Evolutionary conservation across 2,113 vertebrate species (phyloP).

Genomic region (Dasyprocta punctata): DNA sequence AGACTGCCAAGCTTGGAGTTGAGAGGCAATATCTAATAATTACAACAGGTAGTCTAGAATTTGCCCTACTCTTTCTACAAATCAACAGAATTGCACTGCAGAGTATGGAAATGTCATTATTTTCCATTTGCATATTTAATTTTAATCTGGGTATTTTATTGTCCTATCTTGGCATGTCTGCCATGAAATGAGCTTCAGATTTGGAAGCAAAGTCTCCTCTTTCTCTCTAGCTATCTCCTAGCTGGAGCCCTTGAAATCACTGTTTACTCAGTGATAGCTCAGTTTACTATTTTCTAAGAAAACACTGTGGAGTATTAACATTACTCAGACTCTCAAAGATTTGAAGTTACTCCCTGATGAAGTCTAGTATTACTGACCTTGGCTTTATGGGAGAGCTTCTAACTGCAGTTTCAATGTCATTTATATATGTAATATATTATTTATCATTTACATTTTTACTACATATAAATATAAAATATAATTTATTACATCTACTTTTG

Average conservation of each 20-base stretch:
- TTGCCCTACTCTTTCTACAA: background rate
- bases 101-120: background rate
- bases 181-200: background rate
- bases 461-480: background rate
- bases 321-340: background rate
- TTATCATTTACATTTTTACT: background rate
- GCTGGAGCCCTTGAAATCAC: background rate
- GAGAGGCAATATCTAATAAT: background rate
- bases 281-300: background rate
- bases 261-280: background rate
- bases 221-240: background rate
- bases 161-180: background rate
- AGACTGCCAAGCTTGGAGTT: background rate
- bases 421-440: background rate
- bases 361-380: background rate
- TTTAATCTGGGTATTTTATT: background rate
- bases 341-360: background rate
- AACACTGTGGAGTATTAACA: background rate
- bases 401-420: background rate
- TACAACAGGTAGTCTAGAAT: background rate
- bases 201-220: background rate
- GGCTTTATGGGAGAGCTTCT: background rate
- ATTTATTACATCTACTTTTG: background rate
- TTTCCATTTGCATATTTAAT: background rate
- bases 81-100: background rate